Conservation (phyloP, 2,888 invertebrate species). For the Sussaba pulchella region DNA sequence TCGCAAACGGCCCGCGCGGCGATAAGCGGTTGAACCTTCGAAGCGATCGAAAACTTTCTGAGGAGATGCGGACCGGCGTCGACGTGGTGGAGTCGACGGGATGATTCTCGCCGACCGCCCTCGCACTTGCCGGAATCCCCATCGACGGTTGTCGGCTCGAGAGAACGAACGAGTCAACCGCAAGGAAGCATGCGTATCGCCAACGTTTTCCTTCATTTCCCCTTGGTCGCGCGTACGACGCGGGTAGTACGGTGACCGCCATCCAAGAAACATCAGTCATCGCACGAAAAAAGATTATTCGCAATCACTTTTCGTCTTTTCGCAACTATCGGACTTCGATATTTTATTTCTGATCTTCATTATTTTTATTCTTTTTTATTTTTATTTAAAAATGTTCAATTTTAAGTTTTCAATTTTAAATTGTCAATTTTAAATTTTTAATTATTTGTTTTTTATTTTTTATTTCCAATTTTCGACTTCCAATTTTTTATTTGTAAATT, state of each 20-base stretch:
- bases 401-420: no score
- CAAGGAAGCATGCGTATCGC: constrained; percentile 73
- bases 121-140: constrained; percentile 45
- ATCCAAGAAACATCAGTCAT: constrained; percentile 5
- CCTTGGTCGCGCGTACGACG: not conserved
- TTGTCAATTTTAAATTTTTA: no score
- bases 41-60: constrained; percentile 67
- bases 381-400: no score
- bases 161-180: not conserved
- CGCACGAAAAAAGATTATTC: constrained; percentile 46
- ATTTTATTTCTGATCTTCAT: no score
- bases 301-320: no score
- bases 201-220: constrained; percentile 64
- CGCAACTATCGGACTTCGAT: no score
- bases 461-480: no score
- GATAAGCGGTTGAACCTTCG: constrained; percentile 27
- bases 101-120: constrained; percentile 60
- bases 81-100: constrained; percentile 58
- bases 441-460: no score
- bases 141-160: constrained; percentile 24
- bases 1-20: constrained; percentile 21
- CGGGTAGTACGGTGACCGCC: not conserved
- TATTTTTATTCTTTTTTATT: no score
- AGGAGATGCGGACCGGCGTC: constrained; percentile 20
- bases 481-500: no score